Percentiles rank a stretch among this genome's conserved stretches.
Evolutionary conservation across 2,888 invertebrate species (phyloP).

Genomic region (Magallana nippona): DNA sequence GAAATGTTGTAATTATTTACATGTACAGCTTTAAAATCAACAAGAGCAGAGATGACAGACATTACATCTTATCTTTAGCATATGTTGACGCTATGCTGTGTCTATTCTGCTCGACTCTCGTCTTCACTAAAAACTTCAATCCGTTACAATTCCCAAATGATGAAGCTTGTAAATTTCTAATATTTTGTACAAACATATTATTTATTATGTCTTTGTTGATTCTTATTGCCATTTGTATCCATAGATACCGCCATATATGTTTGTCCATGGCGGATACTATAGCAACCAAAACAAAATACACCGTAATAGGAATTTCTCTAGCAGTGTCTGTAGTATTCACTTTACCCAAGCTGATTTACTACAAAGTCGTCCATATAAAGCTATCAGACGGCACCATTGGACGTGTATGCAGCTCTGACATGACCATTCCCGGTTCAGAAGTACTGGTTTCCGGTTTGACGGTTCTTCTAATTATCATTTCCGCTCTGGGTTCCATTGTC

Average conservation of each 20-base stretch:
- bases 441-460: neutral
- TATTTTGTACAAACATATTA: constrained; percentile 5
- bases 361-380: neutral
- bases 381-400: neutral
- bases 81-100: constrained; percentile 26
- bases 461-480: neutral
- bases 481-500: neutral
- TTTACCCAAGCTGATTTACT: constrained; percentile 25
- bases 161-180: constrained; percentile 28
- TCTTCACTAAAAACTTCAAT: constrained; percentile 1
- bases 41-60: constrained; percentile 7
- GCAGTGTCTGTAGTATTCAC: neutral
- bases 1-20: constrained; percentile 21
- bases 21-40: constrained; percentile 18
- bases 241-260: constrained; percentile 36
- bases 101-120: constrained; percentile 26
- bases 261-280: neutral
- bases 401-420: constrained; percentile 17
- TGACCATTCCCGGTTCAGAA: neutral
- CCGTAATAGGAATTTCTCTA: neutral
- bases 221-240: constrained; percentile 22
- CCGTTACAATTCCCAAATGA: constrained; percentile 15
- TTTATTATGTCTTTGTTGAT: constrained; percentile 19
- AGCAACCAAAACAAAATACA: constrained; percentile 7
- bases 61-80: constrained; percentile 25